These are phyloP conservation scores for Phorcus lineatus DNA, from an alignment of 2,888 invertebrate genomes.

Conservation along the genomic window DNA sequence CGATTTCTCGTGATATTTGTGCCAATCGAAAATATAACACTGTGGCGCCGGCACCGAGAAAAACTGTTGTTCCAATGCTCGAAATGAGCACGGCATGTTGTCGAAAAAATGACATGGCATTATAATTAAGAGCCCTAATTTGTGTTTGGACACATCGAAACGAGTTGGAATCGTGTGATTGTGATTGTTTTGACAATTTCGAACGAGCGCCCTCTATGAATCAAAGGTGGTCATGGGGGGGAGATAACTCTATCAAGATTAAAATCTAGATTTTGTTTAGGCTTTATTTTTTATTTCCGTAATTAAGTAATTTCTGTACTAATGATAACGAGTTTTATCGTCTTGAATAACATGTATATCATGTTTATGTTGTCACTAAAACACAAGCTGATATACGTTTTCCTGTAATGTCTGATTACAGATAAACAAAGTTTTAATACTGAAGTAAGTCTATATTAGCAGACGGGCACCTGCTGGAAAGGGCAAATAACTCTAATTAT, in stretches of 20 bases:
- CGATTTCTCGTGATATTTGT: conserved; percentile 47
- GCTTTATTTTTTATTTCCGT: background rate
- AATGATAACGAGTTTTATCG: background rate
- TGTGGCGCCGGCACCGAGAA: conserved; percentile 61
- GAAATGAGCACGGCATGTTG: conserved; percentile 47
- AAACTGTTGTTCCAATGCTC: conserved; percentile 61
- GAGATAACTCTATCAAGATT: background rate
- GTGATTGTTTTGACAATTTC: background rate
- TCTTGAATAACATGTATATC: background rate
- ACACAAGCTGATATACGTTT: background rate
- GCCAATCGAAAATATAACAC: conserved; percentile 54
- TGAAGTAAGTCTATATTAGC: background rate
- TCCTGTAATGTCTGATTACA: too few relatives aligned
- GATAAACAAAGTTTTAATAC: too few relatives aligned
- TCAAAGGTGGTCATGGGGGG: background rate
- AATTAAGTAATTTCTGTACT: background rate
- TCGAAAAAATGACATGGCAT: conserved; percentile 44
- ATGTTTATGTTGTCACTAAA: background rate
- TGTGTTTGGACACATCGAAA: too few relatives aligned
- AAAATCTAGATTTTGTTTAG: background rate
- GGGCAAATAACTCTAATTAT: background rate
- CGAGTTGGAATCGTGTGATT: background rate
- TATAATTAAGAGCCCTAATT: background rate
- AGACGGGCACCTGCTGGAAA: background rate
- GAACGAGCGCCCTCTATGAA: background rate